A percentile compares a stretch with the other conserved stretches of the same genome.
These are phyloP conservation scores for Pheosia gnoma DNA, from an alignment of 2,888 invertebrate genomes.

Conservation along the genomic window DNA sequence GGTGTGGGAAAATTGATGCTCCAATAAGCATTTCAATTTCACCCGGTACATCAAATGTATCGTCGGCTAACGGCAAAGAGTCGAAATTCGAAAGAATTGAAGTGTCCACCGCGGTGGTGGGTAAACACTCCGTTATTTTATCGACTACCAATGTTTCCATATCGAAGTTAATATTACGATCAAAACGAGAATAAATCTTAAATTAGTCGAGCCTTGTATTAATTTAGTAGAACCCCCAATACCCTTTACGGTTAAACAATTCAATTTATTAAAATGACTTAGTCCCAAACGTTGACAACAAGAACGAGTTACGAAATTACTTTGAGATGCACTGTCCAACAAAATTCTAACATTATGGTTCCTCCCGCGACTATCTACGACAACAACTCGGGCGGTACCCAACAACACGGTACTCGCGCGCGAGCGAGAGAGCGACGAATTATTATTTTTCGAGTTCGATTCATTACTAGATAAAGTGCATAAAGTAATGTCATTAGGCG, in stretches of 20 bases:
- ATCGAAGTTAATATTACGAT: slow-evolving; percentile 14
- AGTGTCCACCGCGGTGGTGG: slow-evolving; percentile 12
- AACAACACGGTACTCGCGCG: not conserved
- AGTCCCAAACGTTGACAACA: slow-evolving; percentile 16
- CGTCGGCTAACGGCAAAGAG: slow-evolving; percentile 17
- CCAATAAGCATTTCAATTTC: slow-evolving; percentile 3
- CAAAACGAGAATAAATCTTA: slow-evolving; percentile 15
- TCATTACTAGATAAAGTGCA: not conserved
- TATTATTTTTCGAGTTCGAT: not conserved
- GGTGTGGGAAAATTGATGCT: slow-evolving; percentile 5
- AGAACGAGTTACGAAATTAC: slow-evolving; percentile 16
- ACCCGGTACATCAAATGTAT: slow-evolving; percentile 10
- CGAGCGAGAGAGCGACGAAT: not conserved
- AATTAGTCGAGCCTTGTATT: slow-evolving; percentile 7
- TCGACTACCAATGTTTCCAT: slow-evolving; percentile 19
- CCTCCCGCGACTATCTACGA: not conserved
- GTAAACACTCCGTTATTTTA: slow-evolving; percentile 19
- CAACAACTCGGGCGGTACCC: slow-evolving; percentile 4
- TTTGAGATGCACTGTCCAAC: slow-evolving; percentile 21
- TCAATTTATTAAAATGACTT: not conserved
- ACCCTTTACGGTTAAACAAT: slow-evolving; percentile 13
- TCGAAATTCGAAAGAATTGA: slow-evolving; percentile 9
- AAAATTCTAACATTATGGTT: slow-evolving; percentile 12
- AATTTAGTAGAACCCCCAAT: slow-evolving; percentile 17
- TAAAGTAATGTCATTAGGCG: not conserved